Conservation (phyloP, 2,888 invertebrate species). For the Seira ritae region DNA sequence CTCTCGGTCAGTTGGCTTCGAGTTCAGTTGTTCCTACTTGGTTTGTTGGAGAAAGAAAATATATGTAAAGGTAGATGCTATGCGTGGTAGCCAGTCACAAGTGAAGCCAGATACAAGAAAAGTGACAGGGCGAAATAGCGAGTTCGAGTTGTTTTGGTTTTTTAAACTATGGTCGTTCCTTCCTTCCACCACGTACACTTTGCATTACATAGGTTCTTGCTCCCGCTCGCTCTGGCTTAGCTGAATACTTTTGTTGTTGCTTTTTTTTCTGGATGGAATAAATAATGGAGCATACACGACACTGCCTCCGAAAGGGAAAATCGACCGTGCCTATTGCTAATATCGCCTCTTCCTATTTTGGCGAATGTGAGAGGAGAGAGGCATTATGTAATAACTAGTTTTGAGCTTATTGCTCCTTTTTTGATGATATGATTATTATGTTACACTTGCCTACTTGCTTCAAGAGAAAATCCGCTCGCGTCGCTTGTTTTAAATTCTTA, state of each 20-base stretch:
- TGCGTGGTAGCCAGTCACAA: too few relatives aligned
- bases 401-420: neutral
- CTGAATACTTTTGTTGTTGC: conserved; percentile 1
- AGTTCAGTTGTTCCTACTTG: neutral
- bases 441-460: neutral
- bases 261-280: neutral
- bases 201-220: conserved; percentile 41
- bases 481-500: neutral
- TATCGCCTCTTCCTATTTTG: neutral
- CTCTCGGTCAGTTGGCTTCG: conserved; percentile 13
- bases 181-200: too few relatives aligned
- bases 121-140: too few relatives aligned
- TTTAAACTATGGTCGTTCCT: too few relatives aligned
- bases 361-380: conserved; percentile 5
- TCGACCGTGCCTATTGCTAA: neutral
- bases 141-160: too few relatives aligned
- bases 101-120: too few relatives aligned
- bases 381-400: conserved; percentile 10
- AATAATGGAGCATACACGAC: neutral
- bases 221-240: conserved; percentile 29
- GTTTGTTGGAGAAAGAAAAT: too few relatives aligned
- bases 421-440: neutral
- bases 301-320: neutral
- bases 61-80: too few relatives aligned
- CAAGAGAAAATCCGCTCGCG: neutral